Base-by-base conservation (phyloP, 2,888 invertebrate genomes). In the Teinopalpus imperialis region DNA sequence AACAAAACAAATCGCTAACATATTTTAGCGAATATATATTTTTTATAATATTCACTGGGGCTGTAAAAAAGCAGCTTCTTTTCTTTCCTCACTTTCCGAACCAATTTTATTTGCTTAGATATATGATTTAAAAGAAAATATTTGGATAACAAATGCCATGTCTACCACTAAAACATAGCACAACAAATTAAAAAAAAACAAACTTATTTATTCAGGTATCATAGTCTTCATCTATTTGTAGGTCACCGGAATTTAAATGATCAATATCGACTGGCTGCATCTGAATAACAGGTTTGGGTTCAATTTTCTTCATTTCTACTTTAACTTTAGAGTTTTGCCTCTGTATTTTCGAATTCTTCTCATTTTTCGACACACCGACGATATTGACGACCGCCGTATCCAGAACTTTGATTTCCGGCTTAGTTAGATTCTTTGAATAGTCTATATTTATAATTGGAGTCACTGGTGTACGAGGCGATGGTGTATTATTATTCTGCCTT, bases 141-240 rank as follows among this genome's bases (percentile, higher is more conserved):
- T 53, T 59, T 51, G 59, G 55, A 59, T 54, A 61, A 56, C 59
- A 56, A 45, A 52, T 41, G 32, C 42, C 51, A 52, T 47, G 51
- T 51, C 32, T 32, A 36, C 48, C 48, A 41, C 48, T 54, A 53
- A 53, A 58, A 57, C 52, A 57, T 53, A 54, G 52, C 63, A 66
- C 61, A 64, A 69, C 49, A 56, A 54, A 59, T 54, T 64, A 63
- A 64, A 31, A 41, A 32, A 6, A 29, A 29, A 18, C 59, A 66
- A 63, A 69, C 66, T 66, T 65, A 64, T 54, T 48, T 54, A 78
- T 63, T 89, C 85, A 89, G 74, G 88, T 87, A 81, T 89, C 89
- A 60, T 89, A 89, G 74, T 89, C 89, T 65, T 89, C 89, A 42
- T 89, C 89, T 34, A 89, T 83, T 57, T 89, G 82, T 56, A 88